Conservation (phyloP, 2,797 vertebrate genomes). For the Streptopelia turtur region DNA sequence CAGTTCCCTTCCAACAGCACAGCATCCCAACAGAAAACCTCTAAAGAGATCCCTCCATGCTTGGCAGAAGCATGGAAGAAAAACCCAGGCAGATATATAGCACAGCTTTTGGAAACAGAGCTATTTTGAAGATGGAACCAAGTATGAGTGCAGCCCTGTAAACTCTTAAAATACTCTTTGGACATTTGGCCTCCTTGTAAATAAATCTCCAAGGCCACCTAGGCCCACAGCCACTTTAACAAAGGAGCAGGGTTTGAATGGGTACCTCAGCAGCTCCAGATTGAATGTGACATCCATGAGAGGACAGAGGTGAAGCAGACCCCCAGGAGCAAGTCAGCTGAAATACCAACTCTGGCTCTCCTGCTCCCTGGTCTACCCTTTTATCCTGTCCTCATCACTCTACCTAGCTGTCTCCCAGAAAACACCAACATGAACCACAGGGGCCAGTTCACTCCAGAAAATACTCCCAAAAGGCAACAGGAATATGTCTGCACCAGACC, state of each 20-base stretch:
- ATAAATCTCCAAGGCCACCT: background rate
- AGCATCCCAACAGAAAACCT: background rate
- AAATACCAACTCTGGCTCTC: background rate
- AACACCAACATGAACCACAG: accelerated
- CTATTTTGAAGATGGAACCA: background rate
- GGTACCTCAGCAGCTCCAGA: background rate
- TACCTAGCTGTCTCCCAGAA: background rate
- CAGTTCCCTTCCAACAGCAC: background rate
- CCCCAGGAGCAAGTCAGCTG: background rate
- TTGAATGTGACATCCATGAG: accelerated
- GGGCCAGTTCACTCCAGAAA: background rate
- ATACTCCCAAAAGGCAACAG: background rate
- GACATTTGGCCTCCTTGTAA: background rate
- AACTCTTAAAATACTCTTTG: accelerated
- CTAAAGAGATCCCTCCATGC: accelerated
- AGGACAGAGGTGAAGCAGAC: background rate
- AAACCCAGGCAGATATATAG: background rate
- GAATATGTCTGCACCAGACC: background rate
- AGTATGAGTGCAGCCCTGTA: background rate
- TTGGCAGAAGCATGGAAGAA: background rate
- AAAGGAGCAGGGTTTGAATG: accelerated
- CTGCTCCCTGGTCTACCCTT: background rate
- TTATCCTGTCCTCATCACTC: background rate
- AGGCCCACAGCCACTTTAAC: background rate
- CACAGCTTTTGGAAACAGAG: background rate